A percentile compares a stretch with the other conserved stretches of the same genome.
phyloP scores from a whole-genome alignment of 2,797 vertebrate genomes.

The Argyrosomus regius region DNA sequence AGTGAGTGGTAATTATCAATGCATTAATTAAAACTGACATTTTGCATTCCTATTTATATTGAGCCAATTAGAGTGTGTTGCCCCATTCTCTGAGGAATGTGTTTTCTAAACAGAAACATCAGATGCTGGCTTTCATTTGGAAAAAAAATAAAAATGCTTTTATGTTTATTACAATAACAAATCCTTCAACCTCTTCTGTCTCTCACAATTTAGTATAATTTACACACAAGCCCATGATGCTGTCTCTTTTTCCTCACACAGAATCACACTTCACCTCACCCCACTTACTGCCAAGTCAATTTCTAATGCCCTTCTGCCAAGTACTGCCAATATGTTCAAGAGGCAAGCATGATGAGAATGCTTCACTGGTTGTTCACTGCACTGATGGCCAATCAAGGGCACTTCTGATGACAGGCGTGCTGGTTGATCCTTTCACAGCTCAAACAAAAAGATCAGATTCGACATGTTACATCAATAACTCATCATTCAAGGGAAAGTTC shows the following conservation, averaged over 20 bases:
- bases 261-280: slow-evolving; percentile 31
- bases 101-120: slow-evolving; percentile 25
- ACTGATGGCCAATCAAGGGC: slow-evolving; percentile 45
- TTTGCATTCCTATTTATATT: slow-evolving; percentile 51
- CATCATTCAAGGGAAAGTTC: slow-evolving; percentile 24
- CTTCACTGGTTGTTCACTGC: slow-evolving; percentile 40
- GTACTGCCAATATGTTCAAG: slow-evolving; percentile 46
- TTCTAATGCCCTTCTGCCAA: slow-evolving; percentile 44
- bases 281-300: slow-evolving; percentile 43
- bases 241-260: background rate
- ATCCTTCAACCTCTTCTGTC: slow-evolving; percentile 16
- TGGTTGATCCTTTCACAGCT: slow-evolving; percentile 28
- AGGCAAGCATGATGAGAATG: slow-evolving; percentile 58
- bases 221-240: slow-evolving; percentile 6
- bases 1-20: slow-evolving; percentile 50
- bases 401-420: slow-evolving; percentile 25
- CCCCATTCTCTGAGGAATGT: slow-evolving; percentile 19
- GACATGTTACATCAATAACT: slow-evolving; percentile 6
- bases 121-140: slow-evolving; percentile 29
- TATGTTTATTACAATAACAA: slow-evolving; percentile 22
- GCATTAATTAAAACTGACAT: slow-evolving; percentile 66
- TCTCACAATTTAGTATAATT: slow-evolving; percentile 28
- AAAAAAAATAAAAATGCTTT: slow-evolving; percentile 1
- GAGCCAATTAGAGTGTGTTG: slow-evolving; percentile 45
- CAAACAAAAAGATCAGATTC: slow-evolving; percentile 33